These are phyloP conservation scores for Cryptus armator DNA, from an alignment of 2,888 invertebrate species.

Conservation along the genomic window DNA sequence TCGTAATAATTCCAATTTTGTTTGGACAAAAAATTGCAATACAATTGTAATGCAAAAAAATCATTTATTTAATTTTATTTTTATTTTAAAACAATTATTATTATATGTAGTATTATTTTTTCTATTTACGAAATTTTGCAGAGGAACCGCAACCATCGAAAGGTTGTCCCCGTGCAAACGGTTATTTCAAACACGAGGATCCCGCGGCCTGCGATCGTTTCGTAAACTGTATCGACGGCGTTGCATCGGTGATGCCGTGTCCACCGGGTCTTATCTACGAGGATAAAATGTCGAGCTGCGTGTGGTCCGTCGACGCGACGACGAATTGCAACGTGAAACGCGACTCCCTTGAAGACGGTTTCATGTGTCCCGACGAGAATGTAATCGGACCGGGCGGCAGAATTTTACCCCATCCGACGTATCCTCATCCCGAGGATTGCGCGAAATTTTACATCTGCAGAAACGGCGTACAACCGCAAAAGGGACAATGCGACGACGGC, in stretches of 20 bases:
- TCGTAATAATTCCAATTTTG: too few relatives aligned
- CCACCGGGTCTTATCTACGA: conserved; percentile 93
- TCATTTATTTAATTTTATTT: too few relatives aligned
- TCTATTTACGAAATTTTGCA: conserved; percentile 83
- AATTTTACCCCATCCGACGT: conserved; percentile 91
- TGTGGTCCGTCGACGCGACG: conserved; percentile 90
- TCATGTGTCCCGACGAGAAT: conserved; percentile 91
- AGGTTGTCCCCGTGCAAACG: conserved; percentile 92
- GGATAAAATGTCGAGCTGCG: conserved; percentile 90
- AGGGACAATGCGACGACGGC: conserved; percentile 90
- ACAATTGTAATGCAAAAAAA: too few relatives aligned
- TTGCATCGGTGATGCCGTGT: conserved; percentile 88
- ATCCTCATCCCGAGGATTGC: conserved; percentile 92
- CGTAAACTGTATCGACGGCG: conserved; percentile 92
- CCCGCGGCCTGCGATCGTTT: conserved; percentile 92
- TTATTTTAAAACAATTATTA: conserved; percentile 17
- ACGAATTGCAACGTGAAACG: conserved; percentile 87
- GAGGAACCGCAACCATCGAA: conserved; percentile 91
- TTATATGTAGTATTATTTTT: conserved; percentile 2
- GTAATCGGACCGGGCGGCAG: conserved; percentile 89
- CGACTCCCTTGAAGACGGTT: conserved; percentile 91
- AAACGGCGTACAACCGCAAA: conserved; percentile 91
- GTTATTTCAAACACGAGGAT: conserved; percentile 92
- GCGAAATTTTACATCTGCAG: conserved; percentile 94
- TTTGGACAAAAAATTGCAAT: too few relatives aligned